These are phyloP conservation scores for Aphelinus certus DNA, from an alignment of 1,140 invertebrate genomes.

Conservation along the genomic window DNA sequence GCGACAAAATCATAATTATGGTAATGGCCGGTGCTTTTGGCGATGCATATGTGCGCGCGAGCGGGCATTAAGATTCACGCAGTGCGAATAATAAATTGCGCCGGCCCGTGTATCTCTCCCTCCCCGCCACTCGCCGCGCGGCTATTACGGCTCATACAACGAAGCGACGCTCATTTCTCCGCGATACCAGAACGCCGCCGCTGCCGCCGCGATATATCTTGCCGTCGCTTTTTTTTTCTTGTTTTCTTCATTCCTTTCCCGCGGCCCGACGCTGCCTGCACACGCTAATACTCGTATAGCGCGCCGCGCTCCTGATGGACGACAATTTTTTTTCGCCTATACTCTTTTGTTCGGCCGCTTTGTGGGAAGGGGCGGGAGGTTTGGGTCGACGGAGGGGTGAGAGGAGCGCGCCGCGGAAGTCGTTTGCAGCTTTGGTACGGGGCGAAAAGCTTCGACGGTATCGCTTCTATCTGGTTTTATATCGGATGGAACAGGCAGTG, in stretches of 20 bases:
- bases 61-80: slow-evolving; percentile 34
- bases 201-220: background rate
- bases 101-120: background rate
- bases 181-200: background rate
- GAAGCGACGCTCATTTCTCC: background rate
- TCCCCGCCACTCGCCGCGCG: background rate
- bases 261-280: background rate
- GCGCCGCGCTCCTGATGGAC: too few species aligned
- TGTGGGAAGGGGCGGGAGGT: too few species aligned
- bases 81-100: slow-evolving; percentile 35
- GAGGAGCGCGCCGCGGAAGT: too few species aligned
- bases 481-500: too few species aligned
- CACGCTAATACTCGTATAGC: too few species aligned
- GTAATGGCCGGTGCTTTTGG: slow-evolving; percentile 40
- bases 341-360: too few species aligned
- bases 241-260: background rate
- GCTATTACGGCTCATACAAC: slow-evolving; percentile 10
- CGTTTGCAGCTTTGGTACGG: too few species aligned
- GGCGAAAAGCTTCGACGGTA: too few species aligned
- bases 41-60: slow-evolving; percentile 41
- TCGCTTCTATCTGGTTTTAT: too few species aligned
- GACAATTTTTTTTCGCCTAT: too few species aligned
- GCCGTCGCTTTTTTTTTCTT: background rate
- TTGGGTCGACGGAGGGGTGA: too few species aligned
- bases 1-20: slow-evolving; percentile 49